Base-by-base conservation (phyloP, 2,888 invertebrate genomes). In the Ceraclea dissimilis region DNA sequence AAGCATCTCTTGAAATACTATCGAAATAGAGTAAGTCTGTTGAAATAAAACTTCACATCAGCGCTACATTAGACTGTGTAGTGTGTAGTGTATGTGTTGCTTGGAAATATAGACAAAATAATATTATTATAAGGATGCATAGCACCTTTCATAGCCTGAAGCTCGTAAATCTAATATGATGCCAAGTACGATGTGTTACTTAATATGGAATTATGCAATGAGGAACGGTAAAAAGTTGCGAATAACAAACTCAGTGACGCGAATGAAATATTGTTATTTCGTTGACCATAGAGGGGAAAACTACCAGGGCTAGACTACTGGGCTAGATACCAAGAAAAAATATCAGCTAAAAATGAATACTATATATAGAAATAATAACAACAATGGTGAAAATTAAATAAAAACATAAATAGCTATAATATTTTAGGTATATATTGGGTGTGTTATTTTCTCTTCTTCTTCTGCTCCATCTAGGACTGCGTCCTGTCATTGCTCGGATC, bases 181-280 rank as follows among this genome's bases (percentile, higher is more conserved):
- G 34, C 39, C 52, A 19, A n/a, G 51, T 55, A 56, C 47, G 51
- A 52, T 56, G 54, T 54, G 57, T 58, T 52, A 59, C 61, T 61
- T 61, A 61, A 59, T 61, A 61, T 61, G 61, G 61, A 61, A 61
- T 61, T 61, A 61, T 61, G 61, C 61, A 61, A 61, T 47, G 59
- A 22, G 57, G 55, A 60, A 54, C 26, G 52, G 49, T 17, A 60
- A 49, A 13, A 8, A 8, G n/a, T 39, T 8, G 39, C 5, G 39
- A 39, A 39, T 39, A 39, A 39, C 39, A 39, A 39, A 39, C 39
- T 39, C 39, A 39, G 39, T 39, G 39, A 39, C 39, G 39, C 39
- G 39, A 5, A 16, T n/a, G 39, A 39, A 39, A 39, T 39, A 39
- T 39, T 13, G 26, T 26, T 26, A 26, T 26, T 26, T 26, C 26